Conservation (phyloP, 2,888 invertebrate species). For the Agriotes lineatus region DNA sequence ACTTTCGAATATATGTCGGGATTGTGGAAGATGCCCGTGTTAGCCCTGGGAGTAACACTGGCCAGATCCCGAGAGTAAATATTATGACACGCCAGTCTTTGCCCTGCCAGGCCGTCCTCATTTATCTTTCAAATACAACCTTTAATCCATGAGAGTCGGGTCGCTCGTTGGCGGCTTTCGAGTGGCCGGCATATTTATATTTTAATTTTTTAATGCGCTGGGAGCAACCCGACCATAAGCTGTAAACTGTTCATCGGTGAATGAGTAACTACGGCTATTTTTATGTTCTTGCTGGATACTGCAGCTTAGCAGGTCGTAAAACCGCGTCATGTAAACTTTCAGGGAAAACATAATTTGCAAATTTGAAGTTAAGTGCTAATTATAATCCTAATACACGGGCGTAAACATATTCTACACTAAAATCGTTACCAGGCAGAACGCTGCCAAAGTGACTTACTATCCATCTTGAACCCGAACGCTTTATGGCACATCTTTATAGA, state of each 20-base stretch:
- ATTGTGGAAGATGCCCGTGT: constrained; percentile 14
- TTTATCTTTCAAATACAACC: constrained; percentile 38
- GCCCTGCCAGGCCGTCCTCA: constrained; percentile 30
- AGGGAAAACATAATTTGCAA: too few species aligned
- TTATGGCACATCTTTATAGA: too few species aligned
- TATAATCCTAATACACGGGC: too few species aligned
- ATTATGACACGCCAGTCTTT: constrained; percentile 40
- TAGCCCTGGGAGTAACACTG: constrained; percentile 34
- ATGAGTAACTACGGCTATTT: constrained; percentile 3
- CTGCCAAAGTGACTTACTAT: too few species aligned
- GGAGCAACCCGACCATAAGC: background rate
- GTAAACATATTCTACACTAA: too few species aligned
- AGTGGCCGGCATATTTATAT: constrained; percentile 4
- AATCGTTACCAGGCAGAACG: too few species aligned
- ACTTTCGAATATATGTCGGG: constrained; percentile 3
- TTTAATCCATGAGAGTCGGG: constrained; percentile 24
- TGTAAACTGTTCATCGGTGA: constrained; percentile 6
- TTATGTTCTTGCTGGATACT: background rate
- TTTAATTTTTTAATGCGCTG: constrained; percentile 12
- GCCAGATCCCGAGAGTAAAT: constrained; percentile 39
- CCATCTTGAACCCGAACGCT: too few species aligned
- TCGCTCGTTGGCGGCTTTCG: background rate
- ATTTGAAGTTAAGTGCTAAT: too few species aligned
- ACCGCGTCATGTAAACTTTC: background rate
- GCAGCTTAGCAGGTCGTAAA: background rate